Evolutionary conservation across 2,888 invertebrate species (phyloP).

Genomic region (Epsilonema sp.): DNA sequence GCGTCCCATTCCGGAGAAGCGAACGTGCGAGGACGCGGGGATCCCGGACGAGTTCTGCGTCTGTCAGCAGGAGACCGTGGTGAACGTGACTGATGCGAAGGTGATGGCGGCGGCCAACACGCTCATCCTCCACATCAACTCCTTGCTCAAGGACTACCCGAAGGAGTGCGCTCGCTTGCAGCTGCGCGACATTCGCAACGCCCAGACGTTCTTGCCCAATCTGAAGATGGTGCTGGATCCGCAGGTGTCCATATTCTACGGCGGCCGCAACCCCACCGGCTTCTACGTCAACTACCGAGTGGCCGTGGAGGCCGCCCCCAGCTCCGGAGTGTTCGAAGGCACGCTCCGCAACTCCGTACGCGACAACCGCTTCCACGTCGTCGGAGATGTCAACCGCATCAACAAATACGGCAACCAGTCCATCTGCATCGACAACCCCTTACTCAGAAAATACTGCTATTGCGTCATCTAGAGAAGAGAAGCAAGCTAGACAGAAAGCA

Average conservation of each 20-base stretch:
- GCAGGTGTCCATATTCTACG: conserved; percentile 2
- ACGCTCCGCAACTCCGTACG: conserved; percentile 10
- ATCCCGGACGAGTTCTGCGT: conserved; percentile 24
- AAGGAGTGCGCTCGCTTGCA: conserved; percentile 14
- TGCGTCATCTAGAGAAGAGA: conserved; percentile 10
- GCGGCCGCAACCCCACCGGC: conserved; percentile 8
- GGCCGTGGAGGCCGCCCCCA: conserved; percentile 14
- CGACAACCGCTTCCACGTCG: conserved; percentile 11
- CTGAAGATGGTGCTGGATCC: conserved; percentile 4
- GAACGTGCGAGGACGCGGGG: conserved; percentile 17
- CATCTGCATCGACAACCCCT: conserved; percentile 14
- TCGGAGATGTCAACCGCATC: conserved; percentile 21
- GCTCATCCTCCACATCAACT: conserved; percentile 14
- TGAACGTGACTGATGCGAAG: conserved; percentile 11
- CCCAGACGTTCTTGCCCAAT: conserved; percentile 11
- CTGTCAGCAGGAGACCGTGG: conserved; percentile 15
- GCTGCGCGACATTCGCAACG: conserved; percentile 12
- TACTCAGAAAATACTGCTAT: conserved; percentile 17
- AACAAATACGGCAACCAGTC: conserved; percentile 25
- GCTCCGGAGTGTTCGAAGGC: conserved; percentile 17
- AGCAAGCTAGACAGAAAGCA: no score
- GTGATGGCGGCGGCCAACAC: conserved; percentile 12
- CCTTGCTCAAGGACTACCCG: conserved; percentile 9
- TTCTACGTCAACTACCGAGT: conserved; percentile 10
- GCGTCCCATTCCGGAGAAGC: conserved; percentile 11